Conservation (phyloP, 1,140 invertebrate species). For the Odontomachus brunneus region DNA sequence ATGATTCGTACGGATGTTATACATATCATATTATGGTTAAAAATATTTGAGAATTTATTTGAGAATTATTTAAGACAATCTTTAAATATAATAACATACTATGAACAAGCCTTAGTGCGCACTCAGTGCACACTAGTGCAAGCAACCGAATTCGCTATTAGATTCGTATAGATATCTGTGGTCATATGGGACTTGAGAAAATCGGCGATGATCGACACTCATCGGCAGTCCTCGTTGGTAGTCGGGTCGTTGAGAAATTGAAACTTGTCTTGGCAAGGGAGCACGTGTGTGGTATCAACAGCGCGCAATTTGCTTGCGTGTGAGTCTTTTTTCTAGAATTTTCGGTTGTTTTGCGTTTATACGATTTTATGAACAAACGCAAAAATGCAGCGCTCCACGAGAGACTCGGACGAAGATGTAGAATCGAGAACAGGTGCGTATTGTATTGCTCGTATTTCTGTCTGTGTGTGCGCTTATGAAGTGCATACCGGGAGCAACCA, state of each 20-base stretch:
- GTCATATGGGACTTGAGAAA: no score
- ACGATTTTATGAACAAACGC: not conserved
- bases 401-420: constrained; percentile 72
- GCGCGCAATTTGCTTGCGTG: not conserved
- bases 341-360: not conserved
- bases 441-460: constrained; percentile 47
- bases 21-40: no score
- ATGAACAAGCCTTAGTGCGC: no score
- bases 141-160: no score
- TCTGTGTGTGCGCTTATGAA: constrained; percentile 28
- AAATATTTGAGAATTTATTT: no score
- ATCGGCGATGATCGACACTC: not conserved
- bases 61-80: no score
- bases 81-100: no score
- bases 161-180: no score
- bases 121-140: no score
- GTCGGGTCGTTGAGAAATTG: not conserved
- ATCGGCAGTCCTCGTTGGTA: not conserved
- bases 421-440: constrained; percentile 73
- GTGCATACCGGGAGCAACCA: not conserved
- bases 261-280: constrained; percentile 19
- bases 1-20: no score
- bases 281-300: constrained; percentile 59
- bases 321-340: not conserved
- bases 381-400: constrained; percentile 71